Evolutionary conservation across 1,140 invertebrate species (phyloP).

Genomic region (Hermetia illucens): DNA sequence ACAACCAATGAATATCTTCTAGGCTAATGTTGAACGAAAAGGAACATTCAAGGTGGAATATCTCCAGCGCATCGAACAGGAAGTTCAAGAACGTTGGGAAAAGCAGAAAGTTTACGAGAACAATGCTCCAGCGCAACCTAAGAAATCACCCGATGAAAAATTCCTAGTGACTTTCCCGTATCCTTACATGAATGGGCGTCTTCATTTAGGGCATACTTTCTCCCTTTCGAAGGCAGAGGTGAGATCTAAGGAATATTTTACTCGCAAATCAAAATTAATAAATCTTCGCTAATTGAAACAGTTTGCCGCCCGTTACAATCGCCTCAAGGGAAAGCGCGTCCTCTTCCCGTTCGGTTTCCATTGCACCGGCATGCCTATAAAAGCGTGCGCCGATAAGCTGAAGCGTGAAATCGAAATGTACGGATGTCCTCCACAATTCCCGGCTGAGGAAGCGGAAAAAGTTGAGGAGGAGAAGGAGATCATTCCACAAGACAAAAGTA

Average conservation of each 20-base stretch:
- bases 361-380: constrained; percentile 95
- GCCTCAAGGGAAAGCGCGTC: constrained; percentile 78
- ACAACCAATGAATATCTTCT: not conserved
- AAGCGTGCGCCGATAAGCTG: constrained; percentile 96
- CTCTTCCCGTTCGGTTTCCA: constrained; percentile 98
- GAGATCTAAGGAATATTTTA: constrained; percentile 8
- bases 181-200: constrained; percentile 98
- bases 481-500: constrained; percentile 83
- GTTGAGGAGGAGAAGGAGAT: constrained; percentile 39
- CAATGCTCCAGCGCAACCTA: constrained; percentile 50
- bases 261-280: constrained; percentile 1
- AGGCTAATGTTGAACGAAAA: constrained; percentile 54
- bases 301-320: constrained; percentile 84
- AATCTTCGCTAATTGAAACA: constrained; percentile 28
- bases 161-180: constrained; percentile 93
- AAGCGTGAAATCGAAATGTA: constrained; percentile 84
- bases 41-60: constrained; percentile 87
- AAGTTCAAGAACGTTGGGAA: constrained; percentile 75
- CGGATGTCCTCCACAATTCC: constrained; percentile 90
- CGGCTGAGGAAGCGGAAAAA: constrained; percentile 42
- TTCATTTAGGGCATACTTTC: constrained; percentile 97
- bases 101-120: constrained; percentile 61
- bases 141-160: constrained; percentile 55
- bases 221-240: constrained; percentile 92
- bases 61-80: constrained; percentile 72